phyloP scores from a whole-genome alignment of 2,797 vertebrate species.

The Antrozous pallidus region DNA sequence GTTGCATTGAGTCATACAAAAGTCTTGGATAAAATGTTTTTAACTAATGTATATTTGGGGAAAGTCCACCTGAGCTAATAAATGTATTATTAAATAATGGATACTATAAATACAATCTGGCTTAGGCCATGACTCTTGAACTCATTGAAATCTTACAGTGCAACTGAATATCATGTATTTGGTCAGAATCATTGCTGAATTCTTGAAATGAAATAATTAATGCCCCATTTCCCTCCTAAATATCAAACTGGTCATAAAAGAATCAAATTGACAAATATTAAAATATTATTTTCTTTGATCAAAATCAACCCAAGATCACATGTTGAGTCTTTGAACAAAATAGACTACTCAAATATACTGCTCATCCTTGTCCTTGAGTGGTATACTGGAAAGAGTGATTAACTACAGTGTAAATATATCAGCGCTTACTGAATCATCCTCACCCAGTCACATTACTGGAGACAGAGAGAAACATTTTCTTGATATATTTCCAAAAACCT shows the following conservation, averaged over 20 bases:
- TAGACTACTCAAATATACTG: background rate
- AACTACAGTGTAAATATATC: background rate
- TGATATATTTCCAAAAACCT: background rate
- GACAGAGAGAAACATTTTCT: background rate
- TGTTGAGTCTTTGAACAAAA: background rate
- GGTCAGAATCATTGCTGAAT: background rate
- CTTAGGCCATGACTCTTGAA: background rate
- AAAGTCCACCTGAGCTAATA: background rate
- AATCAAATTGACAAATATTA: background rate
- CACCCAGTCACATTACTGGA: background rate
- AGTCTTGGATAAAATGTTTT: background rate
- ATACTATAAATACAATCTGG: background rate
- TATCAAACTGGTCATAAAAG: background rate
- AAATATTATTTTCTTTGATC: background rate
- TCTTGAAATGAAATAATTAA: background rate
- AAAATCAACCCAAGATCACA: background rate
- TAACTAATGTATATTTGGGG: background rate
- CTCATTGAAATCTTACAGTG: background rate
- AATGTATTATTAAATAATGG: background rate
- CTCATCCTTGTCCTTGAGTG: background rate
- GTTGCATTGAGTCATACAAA: background rate
- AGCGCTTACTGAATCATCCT: background rate
- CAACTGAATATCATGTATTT: background rate
- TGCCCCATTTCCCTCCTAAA: background rate
- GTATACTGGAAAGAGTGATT: background rate